Conservation (phyloP, 2,888 invertebrate genomes). For the Gastrophysa polygoni region DNA sequence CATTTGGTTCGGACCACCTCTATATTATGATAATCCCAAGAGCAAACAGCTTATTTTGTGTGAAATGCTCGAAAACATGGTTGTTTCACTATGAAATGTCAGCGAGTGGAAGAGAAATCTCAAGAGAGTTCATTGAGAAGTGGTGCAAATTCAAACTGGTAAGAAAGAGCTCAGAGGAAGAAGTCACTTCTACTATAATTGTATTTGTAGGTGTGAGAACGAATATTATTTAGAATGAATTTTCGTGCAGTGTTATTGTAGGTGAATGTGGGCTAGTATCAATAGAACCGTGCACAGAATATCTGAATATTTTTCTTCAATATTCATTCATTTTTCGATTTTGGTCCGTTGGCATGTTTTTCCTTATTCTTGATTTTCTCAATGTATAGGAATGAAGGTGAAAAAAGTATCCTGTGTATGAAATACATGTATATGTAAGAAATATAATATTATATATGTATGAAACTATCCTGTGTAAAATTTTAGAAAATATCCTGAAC, state of each 20-base stretch:
- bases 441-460: too few relatives aligned
- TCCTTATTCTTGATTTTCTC: too few relatives aligned
- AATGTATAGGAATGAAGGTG: too few relatives aligned
- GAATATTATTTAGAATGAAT: conserved; percentile 14
- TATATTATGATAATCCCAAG: conserved; percentile 25
- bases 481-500: too few relatives aligned
- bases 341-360: too few relatives aligned
- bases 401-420: too few relatives aligned
- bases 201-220: conserved; percentile 9
- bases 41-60: conserved; percentile 29
- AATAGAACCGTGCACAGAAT: background rate
- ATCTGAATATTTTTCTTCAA: too few relatives aligned
- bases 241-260: conserved; percentile 20
- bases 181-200: conserved; percentile 10
- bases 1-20: conserved; percentile 22
- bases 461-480: too few relatives aligned
- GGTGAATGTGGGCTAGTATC: background rate
- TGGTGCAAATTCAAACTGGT: background rate
- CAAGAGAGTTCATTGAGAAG: background rate
- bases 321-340: too few relatives aligned
- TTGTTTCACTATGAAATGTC: conserved; percentile 20
- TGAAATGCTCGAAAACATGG: conserved; percentile 23
- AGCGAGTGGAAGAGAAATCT: background rate
- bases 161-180: background rate
- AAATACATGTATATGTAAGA: too few relatives aligned